phyloP scores from a whole-genome alignment of 1,140 invertebrate genomes.

The Orius insidiosus region DNA sequence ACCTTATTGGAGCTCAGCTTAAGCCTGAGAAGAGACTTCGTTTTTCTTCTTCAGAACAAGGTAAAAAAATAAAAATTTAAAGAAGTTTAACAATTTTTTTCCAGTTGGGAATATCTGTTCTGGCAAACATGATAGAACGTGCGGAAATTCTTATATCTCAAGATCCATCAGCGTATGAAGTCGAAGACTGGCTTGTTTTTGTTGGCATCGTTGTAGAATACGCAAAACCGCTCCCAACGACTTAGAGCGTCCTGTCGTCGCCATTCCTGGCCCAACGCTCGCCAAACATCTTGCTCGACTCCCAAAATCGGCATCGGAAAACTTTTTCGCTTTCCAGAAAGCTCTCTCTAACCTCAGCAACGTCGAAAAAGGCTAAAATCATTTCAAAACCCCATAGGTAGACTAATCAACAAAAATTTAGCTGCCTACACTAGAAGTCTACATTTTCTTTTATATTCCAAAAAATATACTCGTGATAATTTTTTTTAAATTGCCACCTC shows the following conservation, averaged over 20 bases:
- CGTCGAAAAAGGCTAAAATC: not conserved
- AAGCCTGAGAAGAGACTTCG: conserved; percentile 3
- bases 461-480: too few species aligned
- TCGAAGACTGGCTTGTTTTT: conserved; percentile 5
- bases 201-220: conserved; percentile 5
- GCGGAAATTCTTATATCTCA: conserved; percentile 6
- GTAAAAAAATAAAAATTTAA: not conserved
- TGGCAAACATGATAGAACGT: conserved; percentile 14
- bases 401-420: too few species aligned
- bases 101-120: conserved; percentile 15
- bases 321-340: conserved; percentile 1
- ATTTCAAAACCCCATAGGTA: too few species aligned
- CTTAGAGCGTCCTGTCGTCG: conserved; percentile 12
- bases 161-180: not conserved
- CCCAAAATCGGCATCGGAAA: not conserved
- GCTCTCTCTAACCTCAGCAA: conserved; percentile 7
- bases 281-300: conserved; percentile 6
- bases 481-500: too few species aligned
- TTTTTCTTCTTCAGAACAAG: conserved; percentile 6
- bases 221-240: not conserved
- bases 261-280: conserved; percentile 9
- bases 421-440: too few species aligned
- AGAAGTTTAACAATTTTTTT: conserved; percentile 1
- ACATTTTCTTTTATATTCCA: too few species aligned
- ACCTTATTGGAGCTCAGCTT: not conserved